A percentile compares a stretch with the other conserved stretches of the same genome.
Conservation (phyloP, 2,797 vertebrate genomes). For the Sus cebifrons region DNA sequence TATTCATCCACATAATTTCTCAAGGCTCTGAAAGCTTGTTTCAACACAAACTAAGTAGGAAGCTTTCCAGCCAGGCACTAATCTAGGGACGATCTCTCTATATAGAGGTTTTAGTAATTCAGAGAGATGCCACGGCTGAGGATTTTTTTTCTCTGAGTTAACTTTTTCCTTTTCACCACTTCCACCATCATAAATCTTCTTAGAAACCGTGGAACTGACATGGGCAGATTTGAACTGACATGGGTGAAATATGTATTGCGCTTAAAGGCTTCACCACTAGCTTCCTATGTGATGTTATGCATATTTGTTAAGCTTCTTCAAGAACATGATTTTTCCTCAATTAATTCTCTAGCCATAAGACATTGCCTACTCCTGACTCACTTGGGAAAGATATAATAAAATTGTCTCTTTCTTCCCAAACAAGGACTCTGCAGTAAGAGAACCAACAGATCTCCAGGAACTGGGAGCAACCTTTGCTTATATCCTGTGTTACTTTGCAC, state of each 20-base stretch:
- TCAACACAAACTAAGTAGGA: neutral
- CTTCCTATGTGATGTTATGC: neutral
- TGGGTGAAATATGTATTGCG: neutral
- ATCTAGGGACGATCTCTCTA: neutral
- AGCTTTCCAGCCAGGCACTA: neutral
- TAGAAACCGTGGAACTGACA: neutral
- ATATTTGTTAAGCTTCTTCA: neutral
- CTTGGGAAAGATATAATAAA: neutral
- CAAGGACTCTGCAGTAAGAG: neutral
- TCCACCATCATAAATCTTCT: neutral
- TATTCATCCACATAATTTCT: neutral
- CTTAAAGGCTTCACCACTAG: neutral
- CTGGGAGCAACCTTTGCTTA: rapidly evolving
- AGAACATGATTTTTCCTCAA: neutral
- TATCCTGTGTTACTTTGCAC: neutral
- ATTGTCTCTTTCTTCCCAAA: neutral
- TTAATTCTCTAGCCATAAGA: neutral
- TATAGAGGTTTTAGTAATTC: neutral
- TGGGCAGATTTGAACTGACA: neutral
- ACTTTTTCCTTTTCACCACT: neutral
- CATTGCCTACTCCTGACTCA: neutral
- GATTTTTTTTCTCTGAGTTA: neutral
- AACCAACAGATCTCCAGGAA: neutral
- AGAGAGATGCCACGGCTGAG: neutral
- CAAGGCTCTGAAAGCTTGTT: neutral